Percentiles rank a stretch among this genome's conserved stretches.
These are phyloP conservation scores for Ramphastos sulfuratus DNA, from an alignment of 2,113 vertebrate genomes.

Conservation along the genomic window DNA sequence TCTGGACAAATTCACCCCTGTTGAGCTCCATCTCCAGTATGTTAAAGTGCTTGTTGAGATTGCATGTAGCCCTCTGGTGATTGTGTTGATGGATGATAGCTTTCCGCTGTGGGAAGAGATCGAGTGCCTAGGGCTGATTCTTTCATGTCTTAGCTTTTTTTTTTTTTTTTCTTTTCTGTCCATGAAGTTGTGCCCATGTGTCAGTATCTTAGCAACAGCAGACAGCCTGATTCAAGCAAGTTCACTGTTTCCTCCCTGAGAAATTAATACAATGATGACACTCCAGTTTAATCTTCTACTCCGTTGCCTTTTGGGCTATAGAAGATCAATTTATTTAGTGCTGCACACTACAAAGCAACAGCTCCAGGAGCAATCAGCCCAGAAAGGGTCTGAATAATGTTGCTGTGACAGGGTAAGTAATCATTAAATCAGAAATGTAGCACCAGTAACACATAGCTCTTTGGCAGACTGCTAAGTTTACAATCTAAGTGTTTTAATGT, in stretches of 20 bases:
- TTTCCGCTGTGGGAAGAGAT: neutral
- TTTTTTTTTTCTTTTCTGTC: neutral
- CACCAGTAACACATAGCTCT: neutral
- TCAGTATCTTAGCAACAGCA: conserved; percentile 50
- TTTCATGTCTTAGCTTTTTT: neutral
- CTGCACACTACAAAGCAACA: neutral
- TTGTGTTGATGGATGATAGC: neutral
- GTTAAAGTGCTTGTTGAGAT: neutral
- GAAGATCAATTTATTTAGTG: conserved; percentile 1
- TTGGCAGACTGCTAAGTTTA: neutral
- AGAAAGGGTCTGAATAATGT: neutral
- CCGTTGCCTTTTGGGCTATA: neutral
- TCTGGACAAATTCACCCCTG: conserved; percentile 2
- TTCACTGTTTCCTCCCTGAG: neutral
- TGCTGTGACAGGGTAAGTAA: neutral
- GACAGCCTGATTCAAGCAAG: neutral
- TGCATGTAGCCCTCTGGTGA: conserved; percentile 14
- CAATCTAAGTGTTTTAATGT: neutral
- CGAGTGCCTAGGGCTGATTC: neutral
- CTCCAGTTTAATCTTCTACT: conserved; percentile 13
- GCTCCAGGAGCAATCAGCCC: neutral
- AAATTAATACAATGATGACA: conserved; percentile 22
- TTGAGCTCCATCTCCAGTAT: neutral
- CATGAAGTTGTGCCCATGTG: conserved; percentile 13
- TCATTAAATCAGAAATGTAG: neutral